phyloP scores from a whole-genome alignment of 2,888 invertebrate genomes.

The Cantharis rustica region DNA sequence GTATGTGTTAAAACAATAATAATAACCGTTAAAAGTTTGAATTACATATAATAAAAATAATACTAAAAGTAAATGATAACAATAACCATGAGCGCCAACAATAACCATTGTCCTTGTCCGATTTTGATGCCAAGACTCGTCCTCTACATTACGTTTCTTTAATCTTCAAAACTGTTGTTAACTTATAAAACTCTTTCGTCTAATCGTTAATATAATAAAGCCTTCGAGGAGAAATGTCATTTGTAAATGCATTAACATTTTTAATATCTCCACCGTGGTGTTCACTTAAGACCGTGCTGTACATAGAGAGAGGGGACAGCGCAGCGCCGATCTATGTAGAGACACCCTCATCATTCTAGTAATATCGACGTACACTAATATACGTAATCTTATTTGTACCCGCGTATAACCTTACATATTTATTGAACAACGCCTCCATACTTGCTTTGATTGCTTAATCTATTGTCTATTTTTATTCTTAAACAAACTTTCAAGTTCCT shows the following conservation, averaged over 20 bases:
- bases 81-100: conserved; percentile 51
- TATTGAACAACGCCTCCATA: neutral
- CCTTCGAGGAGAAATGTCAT: conserved; percentile 1
- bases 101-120: conserved; percentile 48
- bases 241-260: neutral
- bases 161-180: conserved; percentile 41
- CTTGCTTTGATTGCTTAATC: neutral
- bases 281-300: neutral
- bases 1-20: conserved; percentile 47
- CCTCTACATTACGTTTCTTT: conserved; percentile 28
- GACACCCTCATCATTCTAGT: conserved; percentile 38
- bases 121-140: conserved; percentile 25
- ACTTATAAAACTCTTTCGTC: conserved; percentile 21
- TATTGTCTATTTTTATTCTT: neutral
- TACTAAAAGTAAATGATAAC: conserved; percentile 51
- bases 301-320: neutral
- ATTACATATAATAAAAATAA: conserved; percentile 56
- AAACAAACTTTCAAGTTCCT: neutral
- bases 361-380: conserved; percentile 31
- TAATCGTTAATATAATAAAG: neutral
- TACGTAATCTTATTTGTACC: conserved; percentile 7
- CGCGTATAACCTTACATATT: neutral
- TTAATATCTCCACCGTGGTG: neutral
- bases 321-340: conserved; percentile 13
- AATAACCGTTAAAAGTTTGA: conserved; percentile 52